These are phyloP conservation scores for Perodicticus potto DNA, from an alignment of 2,797 vertebrate genomes.

Conservation along the genomic window DNA sequence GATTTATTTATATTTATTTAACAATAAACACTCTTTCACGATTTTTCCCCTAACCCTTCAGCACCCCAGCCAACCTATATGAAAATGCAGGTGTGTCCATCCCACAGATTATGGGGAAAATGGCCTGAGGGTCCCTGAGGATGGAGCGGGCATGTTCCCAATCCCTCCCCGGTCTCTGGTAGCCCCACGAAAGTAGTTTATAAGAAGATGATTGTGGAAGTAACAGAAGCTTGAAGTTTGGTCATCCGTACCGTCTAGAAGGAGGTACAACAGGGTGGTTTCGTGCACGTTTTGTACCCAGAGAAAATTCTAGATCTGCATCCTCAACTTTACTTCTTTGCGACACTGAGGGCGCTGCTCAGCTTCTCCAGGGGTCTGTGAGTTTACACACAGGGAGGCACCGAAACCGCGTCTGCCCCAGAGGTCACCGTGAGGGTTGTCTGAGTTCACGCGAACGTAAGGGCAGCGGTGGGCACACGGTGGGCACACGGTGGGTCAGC, in stretches of 20 bases:
- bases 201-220: background rate
- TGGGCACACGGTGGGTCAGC: fast-evolving
- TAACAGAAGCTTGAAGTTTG: background rate
- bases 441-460: background rate
- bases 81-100: background rate
- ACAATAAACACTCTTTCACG: background rate
- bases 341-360: background rate
- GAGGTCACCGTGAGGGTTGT: background rate
- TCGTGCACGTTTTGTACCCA: background rate
- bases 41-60: background rate
- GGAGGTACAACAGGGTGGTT: background rate
- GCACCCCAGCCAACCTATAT: background rate
- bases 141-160: background rate
- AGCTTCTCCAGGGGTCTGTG: background rate
- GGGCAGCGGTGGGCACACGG: background rate
- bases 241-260: background rate
- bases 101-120: background rate
- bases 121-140: background rate
- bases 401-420: background rate
- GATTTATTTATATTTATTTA: background rate
- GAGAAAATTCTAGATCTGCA: background rate
- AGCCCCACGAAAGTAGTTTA: background rate
- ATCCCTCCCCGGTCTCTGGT: background rate
- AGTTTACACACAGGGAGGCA: background rate
- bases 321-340: background rate